Conservation (phyloP, 2,797 vertebrate genomes). For the Sciurus carolinensis region DNA sequence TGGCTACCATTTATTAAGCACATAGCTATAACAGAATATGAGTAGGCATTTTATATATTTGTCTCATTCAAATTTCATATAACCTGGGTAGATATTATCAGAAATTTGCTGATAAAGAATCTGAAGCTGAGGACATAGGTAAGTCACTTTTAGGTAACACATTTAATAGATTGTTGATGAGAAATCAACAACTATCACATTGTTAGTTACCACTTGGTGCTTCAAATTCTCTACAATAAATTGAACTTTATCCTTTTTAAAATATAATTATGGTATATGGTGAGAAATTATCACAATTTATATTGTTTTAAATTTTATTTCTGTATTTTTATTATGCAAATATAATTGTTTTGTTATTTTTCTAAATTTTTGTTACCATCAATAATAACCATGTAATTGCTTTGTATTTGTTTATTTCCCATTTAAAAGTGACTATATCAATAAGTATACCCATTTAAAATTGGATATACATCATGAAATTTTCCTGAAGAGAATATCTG, state of each 20-base stretch:
- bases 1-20: not conserved
- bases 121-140: not conserved
- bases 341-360: not conserved
- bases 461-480: not conserved
- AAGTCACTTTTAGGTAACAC: not conserved
- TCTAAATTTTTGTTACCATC: not conserved
- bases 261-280: not conserved
- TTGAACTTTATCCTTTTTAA: not conserved
- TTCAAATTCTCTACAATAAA: not conserved
- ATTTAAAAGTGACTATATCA: not conserved
- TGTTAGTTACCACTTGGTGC: not conserved
- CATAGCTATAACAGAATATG: not conserved
- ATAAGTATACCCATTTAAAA: not conserved
- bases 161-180: not conserved
- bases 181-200: not conserved
- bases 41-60: not conserved
- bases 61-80: not conserved
- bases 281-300: not conserved
- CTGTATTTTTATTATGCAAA: not conserved
- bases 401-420: not conserved
- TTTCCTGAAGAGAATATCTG: not conserved
- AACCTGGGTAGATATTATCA: not conserved
- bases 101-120: not conserved
- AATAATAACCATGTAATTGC: not conserved
- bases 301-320: not conserved